phyloP scores from a whole-genome alignment of 2,113 vertebrate genomes.

The Nyctibius bracteatus region DNA sequence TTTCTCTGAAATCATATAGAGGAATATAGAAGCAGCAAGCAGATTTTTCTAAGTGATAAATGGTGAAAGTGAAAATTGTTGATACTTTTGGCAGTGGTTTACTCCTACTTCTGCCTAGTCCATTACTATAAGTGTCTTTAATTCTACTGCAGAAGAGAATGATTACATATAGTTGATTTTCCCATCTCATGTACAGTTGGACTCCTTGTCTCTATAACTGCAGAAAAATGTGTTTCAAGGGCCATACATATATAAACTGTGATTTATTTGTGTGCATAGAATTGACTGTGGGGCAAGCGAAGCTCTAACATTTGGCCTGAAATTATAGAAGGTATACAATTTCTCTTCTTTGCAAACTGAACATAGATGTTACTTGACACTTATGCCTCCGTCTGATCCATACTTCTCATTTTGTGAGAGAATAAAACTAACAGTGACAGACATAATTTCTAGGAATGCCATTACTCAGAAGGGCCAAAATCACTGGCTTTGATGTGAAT shows the following conservation, averaged over 20 bases:
- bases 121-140: not conserved
- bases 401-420: not conserved
- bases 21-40: not conserved
- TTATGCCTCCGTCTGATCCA: not conserved
- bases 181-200: not conserved
- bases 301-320: not conserved
- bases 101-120: not conserved
- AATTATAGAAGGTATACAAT: not conserved
- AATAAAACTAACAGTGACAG: not conserved
- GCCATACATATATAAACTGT: not conserved
- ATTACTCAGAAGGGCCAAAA: not conserved
- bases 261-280: not conserved
- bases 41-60: not conserved
- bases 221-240: not conserved
- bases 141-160: not conserved
- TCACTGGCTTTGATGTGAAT: not conserved
- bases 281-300: not conserved
- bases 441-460: not conserved
- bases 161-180: not conserved
- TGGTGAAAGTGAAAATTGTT: not conserved
- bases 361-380: not conserved
- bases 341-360: not conserved
- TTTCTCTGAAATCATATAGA: not conserved
- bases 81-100: not conserved
- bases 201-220: not conserved